A percentile compares a stretch with the other conserved stretches of the same genome.
Conservation (phyloP, 1,140 invertebrate species). For the Diprion similis region DNA sequence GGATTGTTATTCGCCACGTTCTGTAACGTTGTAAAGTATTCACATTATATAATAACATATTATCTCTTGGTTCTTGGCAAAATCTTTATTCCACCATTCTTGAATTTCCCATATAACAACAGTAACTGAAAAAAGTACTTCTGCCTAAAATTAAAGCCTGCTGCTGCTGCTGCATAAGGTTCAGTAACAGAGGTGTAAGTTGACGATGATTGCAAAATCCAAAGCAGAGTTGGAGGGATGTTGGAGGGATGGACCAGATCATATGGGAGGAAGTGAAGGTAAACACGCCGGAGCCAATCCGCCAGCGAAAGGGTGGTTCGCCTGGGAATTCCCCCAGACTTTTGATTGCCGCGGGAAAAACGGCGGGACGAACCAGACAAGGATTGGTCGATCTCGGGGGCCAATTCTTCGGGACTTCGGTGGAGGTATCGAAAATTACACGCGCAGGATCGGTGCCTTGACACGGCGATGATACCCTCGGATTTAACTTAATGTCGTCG, state of each 20-base stretch:
- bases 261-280: background rate
- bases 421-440: background rate
- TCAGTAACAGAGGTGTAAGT: too few relatives aligned
- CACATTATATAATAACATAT: background rate
- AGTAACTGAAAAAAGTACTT: too few relatives aligned
- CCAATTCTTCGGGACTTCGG: background rate
- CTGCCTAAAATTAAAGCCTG: too few relatives aligned
- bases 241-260: background rate
- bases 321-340: constrained; percentile 1
- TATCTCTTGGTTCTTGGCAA: constrained; percentile 5
- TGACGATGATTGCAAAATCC: too few relatives aligned
- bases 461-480: background rate
- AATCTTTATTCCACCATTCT: background rate
- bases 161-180: too few relatives aligned
- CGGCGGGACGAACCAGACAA: background rate
- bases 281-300: background rate
- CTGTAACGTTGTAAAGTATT: background rate
- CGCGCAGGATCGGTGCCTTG: background rate
- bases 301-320: background rate
- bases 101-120: background rate
- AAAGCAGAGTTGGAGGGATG: too few relatives aligned
- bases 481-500: background rate
- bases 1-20: constrained; percentile 1
- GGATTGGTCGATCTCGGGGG: background rate
- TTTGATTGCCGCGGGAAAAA: background rate